Evolutionary conservation across 1,140 invertebrate genomes (phyloP).

Genomic region (Hermetia illucens): DNA sequence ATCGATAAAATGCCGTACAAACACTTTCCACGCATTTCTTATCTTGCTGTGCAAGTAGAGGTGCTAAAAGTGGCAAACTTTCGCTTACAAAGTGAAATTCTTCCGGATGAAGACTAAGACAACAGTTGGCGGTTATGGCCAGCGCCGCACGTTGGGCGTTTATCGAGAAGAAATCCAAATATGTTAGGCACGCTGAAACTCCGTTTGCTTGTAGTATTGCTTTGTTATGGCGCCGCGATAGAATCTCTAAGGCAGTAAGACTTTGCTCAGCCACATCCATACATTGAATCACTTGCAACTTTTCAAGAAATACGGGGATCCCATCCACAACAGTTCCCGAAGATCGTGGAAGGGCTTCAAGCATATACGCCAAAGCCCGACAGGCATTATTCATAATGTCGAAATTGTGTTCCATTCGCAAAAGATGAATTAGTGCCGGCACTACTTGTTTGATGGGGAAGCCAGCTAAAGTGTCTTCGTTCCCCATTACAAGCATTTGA

Average conservation of each 20-base stretch:
- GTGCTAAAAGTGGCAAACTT: constrained; percentile 73
- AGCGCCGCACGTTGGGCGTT: constrained; percentile 89
- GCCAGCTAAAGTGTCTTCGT: constrained; percentile 95
- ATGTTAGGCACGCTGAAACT: constrained; percentile 87
- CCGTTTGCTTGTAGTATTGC: constrained; percentile 88
- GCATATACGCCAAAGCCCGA: constrained; percentile 96
- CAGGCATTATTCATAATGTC: constrained; percentile 99
- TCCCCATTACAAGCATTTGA: constrained; percentile 97
- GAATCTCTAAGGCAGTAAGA: constrained; percentile 89
- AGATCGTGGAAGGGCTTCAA: constrained; percentile 93
- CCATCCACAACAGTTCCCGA: constrained; percentile 93
- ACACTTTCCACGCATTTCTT: constrained; percentile 97
- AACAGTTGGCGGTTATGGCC: constrained; percentile 92
- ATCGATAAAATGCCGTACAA: constrained; percentile 85
- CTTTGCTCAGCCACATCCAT: constrained; percentile 99
- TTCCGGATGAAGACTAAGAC: constrained; percentile 81
- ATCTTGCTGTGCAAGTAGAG: constrained; percentile 78
- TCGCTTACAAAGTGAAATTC: constrained; percentile 88
- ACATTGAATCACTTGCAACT: constrained; percentile 94
- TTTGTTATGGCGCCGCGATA: constrained; percentile 92
- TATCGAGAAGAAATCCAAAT: constrained; percentile 95
- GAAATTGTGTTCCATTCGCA: constrained; percentile 94
- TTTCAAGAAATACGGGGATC: constrained; percentile 88
- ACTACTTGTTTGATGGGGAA: constrained; percentile 97
- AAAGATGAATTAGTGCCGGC: constrained; percentile 75